phyloP scores from a whole-genome alignment of 2,888 invertebrate species.

The Eupsilia transversa region DNA sequence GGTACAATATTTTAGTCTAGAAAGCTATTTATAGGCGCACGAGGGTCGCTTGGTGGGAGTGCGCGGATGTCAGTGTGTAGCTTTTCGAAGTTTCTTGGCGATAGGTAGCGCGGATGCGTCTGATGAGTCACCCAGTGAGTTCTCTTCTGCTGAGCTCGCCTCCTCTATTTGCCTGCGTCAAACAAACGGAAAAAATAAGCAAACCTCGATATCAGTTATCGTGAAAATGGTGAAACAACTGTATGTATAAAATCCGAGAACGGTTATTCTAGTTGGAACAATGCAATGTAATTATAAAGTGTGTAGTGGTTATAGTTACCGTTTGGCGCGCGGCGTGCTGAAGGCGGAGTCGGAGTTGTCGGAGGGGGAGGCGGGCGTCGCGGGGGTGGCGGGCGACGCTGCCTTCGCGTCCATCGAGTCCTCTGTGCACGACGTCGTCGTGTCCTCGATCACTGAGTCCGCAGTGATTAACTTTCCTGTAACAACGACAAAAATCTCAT shows the following conservation, averaged over 20 bases:
- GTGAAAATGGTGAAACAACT: constrained; percentile 55
- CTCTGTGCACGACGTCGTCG: constrained; percentile 94
- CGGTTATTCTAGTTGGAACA: constrained; percentile 32
- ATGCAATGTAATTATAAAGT: constrained; percentile 42
- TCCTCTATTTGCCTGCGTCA: constrained; percentile 86
- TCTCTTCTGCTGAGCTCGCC: constrained; percentile 90
- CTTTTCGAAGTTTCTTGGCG: constrained; percentile 88
- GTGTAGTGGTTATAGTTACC: constrained; percentile 72
- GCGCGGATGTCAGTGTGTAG: constrained; percentile 88
- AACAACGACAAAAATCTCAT: constrained; percentile 52
- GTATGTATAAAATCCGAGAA: constrained; percentile 48
- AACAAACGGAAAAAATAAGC: constrained; percentile 48
- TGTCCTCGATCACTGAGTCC: constrained; percentile 92
- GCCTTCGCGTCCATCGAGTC: constrained; percentile 93
- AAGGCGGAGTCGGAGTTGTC: constrained; percentile 88
- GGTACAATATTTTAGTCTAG: constrained; percentile 90
- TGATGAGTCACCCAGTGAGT: constrained; percentile 86
- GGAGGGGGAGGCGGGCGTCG: constrained; percentile 86
- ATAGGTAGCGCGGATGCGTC: constrained; percentile 82
- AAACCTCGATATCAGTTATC: constrained; percentile 21
- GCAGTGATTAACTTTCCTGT: constrained; percentile 85
- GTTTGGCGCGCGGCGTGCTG: constrained; percentile 89
- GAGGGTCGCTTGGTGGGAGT: constrained; percentile 82
- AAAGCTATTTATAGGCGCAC: constrained; percentile 89
- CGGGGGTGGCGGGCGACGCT: constrained; percentile 83